Evolutionary conservation across 2,888 invertebrate species (phyloP).

Genomic region (Lycophotia porphyrea): DNA sequence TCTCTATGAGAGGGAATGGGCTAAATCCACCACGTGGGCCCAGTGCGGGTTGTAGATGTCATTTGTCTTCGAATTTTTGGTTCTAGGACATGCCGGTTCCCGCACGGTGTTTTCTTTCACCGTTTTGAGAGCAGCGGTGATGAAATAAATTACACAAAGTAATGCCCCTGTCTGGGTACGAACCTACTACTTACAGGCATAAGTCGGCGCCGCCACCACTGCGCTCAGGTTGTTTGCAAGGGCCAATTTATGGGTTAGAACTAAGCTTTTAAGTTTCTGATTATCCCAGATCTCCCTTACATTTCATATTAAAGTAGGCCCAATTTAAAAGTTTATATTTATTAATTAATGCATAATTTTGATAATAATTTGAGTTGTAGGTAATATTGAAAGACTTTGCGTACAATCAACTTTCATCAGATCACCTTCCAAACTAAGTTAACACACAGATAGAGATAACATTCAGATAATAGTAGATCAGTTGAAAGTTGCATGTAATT

Average conservation of each 20-base stretch:
- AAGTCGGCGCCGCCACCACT: too few relatives aligned
- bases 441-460: conserved; percentile 7
- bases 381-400: conserved; percentile 64
- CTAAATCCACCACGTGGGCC: too few relatives aligned
- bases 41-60: too few relatives aligned
- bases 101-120: too few relatives aligned
- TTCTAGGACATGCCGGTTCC: too few relatives aligned
- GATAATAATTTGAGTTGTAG: conserved; percentile 32
- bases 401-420: conserved; percentile 59
- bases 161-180: too few relatives aligned
- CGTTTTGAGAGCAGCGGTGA: too few relatives aligned
- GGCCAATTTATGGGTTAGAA: not conserved
- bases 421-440: conserved; percentile 7
- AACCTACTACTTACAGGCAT: too few relatives aligned
- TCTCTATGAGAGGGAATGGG: too few relatives aligned
- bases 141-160: too few relatives aligned
- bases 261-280: not conserved
- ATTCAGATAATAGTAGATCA: conserved; percentile 1
- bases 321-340: conserved; percentile 45
- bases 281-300: conserved; percentile 40
- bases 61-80: too few relatives aligned
- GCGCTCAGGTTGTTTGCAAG: not conserved
- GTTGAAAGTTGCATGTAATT: conserved; percentile 57
- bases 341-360: conserved; percentile 5
- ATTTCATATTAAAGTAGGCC: conserved; percentile 55